Base-by-base conservation (phyloP, 2,888 invertebrate species). In the Pocota personata region DNA sequence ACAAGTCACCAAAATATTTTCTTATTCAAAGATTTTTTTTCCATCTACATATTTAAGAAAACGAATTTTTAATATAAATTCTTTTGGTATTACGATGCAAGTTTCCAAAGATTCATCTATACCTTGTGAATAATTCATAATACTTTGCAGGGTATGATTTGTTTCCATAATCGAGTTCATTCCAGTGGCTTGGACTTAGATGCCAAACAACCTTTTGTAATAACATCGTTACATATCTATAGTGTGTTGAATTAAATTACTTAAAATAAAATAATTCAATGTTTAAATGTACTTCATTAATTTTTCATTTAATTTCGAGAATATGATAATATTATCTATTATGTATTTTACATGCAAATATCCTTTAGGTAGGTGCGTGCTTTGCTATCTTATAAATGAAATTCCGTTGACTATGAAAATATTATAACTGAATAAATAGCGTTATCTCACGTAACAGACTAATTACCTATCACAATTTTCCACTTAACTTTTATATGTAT, bases 111-210 rank as follows among this genome's bases (percentile, higher is more conserved):
- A 12, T 50, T 50, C 6, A 24, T 50, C 50, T 24, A 50, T 21
- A 6, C 1, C 50, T n/a, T 24, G n/a, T 50, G 50, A 50, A 50
- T 50, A 24, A 50, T 50, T 50, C 50, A 50, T 50, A 50, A 24
- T 6, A 6, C 40, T 14, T 40, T n/a, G 1, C 14, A 4, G 40
- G 2, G 24, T 14, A 40, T 40, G 40, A 40, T 40, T 40, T 40
- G 40, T 40, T 14, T 40, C 14, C 40, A 66, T 52, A 82, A 76
- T 58, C 55, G 50, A 75, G 48, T 57, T 50, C 50, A 24, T 14
- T 48, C 58, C 19, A 12, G 35, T 32, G 55, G 14, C 1, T 8
- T 7, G n/a, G 19, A 62, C 1, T 8, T 7, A 6, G 19, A 62
- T 50, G 1, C 27, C 24, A 27, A 50, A n/a, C 6, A 19, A 7